Evolutionary conservation across 2,888 invertebrate genomes (phyloP).

Genomic region (Eupithecia inturbata): DNA sequence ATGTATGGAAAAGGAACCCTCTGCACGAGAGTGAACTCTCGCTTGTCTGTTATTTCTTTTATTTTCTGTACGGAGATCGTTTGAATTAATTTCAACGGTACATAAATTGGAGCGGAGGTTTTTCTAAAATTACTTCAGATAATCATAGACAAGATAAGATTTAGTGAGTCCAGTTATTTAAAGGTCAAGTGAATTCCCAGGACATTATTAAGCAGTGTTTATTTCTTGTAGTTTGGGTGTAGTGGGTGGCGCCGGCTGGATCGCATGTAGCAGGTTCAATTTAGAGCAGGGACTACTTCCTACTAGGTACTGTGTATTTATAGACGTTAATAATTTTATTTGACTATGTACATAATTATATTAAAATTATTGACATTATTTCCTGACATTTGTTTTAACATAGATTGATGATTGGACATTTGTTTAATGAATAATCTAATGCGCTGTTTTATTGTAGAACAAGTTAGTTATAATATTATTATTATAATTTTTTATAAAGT

Average conservation of each 20-base stretch:
- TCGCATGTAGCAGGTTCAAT: not conserved
- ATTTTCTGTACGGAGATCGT: not conserved
- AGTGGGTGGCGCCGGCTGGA: not conserved
- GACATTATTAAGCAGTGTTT: not conserved
- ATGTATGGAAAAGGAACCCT: not conserved
- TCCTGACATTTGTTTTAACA: too few species aligned
- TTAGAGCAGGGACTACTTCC: too few species aligned
- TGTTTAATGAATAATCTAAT: too few species aligned
- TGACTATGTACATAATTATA: too few species aligned
- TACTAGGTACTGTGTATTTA: too few species aligned
- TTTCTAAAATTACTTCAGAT: slow-evolving; percentile 19
- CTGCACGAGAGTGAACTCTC: not conserved
- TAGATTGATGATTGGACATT: too few species aligned
- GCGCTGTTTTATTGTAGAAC: too few species aligned
- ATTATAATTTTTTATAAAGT: too few species aligned
- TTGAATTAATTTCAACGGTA: slow-evolving; percentile 27
- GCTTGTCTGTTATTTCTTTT: not conserved
- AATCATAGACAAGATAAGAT: slow-evolving; percentile 21
- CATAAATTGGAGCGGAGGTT: slow-evolving; percentile 17
- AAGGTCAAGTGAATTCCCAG: not conserved
- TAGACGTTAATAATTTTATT: too few species aligned
- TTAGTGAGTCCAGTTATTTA: not conserved
- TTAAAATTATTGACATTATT: too few species aligned
- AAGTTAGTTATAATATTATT: too few species aligned
- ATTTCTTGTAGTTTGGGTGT: not conserved